These are phyloP conservation scores for Acrocephalus arundinaceus DNA, from an alignment of 2,113 vertebrate genomes.

Conservation along the genomic window DNA sequence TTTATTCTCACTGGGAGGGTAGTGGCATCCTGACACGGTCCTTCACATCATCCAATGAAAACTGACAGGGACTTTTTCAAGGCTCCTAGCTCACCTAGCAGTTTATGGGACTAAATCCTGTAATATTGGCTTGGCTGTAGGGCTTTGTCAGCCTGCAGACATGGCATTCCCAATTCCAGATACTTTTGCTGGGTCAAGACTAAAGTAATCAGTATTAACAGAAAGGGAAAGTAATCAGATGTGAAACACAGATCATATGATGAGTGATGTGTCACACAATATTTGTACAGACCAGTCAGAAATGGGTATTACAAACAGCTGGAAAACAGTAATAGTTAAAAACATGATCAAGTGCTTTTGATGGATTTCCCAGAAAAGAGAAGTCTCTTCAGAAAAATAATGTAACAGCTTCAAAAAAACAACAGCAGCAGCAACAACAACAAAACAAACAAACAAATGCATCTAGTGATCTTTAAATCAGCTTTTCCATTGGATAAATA, in stretches of 20 bases:
- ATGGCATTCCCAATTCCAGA: constrained; percentile 49
- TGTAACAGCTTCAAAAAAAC: constrained; percentile 30
- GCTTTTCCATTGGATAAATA: constrained; percentile 74
- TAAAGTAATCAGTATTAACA: constrained; percentile 21
- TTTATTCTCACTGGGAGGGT: constrained; percentile 54
- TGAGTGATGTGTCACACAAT: not conserved
- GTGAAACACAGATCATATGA: constrained; percentile 1
- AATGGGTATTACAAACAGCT: constrained; percentile 3
- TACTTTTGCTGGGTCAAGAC: constrained; percentile 12
- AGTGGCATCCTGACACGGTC: not conserved
- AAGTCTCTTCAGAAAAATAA: constrained; percentile 45
- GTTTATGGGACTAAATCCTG: not conserved
- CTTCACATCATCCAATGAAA: constrained; percentile 26
- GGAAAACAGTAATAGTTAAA: constrained; percentile 1
- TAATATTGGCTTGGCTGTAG: constrained; percentile 7
- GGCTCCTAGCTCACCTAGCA: not conserved
- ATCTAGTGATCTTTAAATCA: constrained; percentile 53
- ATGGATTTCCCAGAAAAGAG: not conserved
- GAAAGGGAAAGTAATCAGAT: constrained; percentile 1
- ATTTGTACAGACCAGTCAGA: not conserved
- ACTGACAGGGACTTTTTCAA: not conserved
- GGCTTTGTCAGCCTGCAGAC: constrained; percentile 8
- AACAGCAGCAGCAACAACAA: not conserved
- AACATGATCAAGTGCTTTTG: not conserved
- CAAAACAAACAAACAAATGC: constrained; percentile 2